Evolutionary conservation across 1,140 invertebrate species (phyloP).

Genomic region (Pararge aegeria): DNA sequence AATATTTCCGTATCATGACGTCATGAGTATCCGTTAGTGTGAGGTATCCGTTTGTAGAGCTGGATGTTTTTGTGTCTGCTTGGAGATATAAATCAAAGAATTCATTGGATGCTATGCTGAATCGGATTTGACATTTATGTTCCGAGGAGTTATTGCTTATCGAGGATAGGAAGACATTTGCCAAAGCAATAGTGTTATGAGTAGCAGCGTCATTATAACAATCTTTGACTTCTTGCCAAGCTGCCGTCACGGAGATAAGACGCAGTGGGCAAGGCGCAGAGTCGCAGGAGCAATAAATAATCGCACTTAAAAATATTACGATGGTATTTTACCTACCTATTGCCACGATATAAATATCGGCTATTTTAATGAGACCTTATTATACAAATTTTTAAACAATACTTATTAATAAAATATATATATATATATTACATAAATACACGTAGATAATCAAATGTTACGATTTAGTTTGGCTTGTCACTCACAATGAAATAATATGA

Average conservation of each 20-base stretch:
- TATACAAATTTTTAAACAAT: too few relatives aligned
- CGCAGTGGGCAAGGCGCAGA: slow-evolving; percentile 36
- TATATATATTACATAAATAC: too few relatives aligned
- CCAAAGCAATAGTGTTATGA: slow-evolving; percentile 70
- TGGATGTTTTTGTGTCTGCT: slow-evolving; percentile 1
- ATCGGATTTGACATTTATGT: slow-evolving; percentile 58
- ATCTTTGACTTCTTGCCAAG: slow-evolving; percentile 66
- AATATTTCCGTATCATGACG: background rate
- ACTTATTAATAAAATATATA: too few relatives aligned
- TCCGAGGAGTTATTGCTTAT: slow-evolving; percentile 57
- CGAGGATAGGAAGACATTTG: slow-evolving; percentile 59
- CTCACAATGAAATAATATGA: too few relatives aligned
- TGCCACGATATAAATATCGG: background rate
- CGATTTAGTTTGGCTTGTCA: too few relatives aligned
- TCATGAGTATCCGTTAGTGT: too few relatives aligned
- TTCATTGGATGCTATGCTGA: slow-evolving; percentile 38
- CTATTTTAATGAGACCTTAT: too few relatives aligned
- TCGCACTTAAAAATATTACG: slow-evolving; percentile 45
- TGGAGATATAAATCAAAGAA: slow-evolving; percentile 31
- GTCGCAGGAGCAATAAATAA: slow-evolving; percentile 38
- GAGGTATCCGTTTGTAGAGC: background rate
- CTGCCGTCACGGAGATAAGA: slow-evolving; percentile 46
- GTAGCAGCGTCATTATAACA: slow-evolving; percentile 65
- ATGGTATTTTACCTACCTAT: slow-evolving; percentile 6
- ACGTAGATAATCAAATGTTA: too few relatives aligned